Evolutionary conservation across 1,140 invertebrate species (phyloP).

Genomic region (Bradysia coprophila): DNA sequence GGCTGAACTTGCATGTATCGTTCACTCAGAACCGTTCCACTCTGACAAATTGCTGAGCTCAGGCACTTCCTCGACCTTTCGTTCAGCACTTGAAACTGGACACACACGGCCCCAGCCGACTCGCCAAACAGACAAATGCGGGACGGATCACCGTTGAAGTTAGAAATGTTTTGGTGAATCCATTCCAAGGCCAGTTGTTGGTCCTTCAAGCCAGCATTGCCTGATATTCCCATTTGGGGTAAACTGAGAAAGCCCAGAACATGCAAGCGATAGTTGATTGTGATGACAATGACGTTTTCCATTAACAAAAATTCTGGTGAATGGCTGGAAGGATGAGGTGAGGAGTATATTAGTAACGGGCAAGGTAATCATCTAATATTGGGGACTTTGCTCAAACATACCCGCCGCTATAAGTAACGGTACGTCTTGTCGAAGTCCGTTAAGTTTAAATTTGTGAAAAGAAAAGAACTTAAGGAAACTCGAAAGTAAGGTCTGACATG

Average conservation of each 20-base stretch:
- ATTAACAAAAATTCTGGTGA: too few relatives aligned
- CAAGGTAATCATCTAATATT: too few relatives aligned
- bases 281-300: too few relatives aligned
- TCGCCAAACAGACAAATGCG: constrained; percentile 46
- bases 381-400: too few relatives aligned
- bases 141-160: constrained; percentile 45
- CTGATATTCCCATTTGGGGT: constrained; percentile 32
- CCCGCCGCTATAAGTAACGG: too few relatives aligned
- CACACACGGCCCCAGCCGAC: too few relatives aligned
- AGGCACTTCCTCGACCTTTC: constrained; percentile 5
- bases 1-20: neutral
- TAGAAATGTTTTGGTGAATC: constrained; percentile 47
- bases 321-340: too few relatives aligned
- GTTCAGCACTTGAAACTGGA: constrained; percentile 9
- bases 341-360: too few relatives aligned
- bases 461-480: too few relatives aligned
- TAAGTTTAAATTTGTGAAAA: too few relatives aligned
- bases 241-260: constrained; percentile 41
- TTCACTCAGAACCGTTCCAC: constrained; percentile 6
- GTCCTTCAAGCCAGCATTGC: constrained; percentile 58
- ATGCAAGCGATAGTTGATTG: constrained; percentile 42
- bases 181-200: constrained; percentile 51
- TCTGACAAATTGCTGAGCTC: constrained; percentile 12
- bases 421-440: too few relatives aligned
- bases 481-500: too few relatives aligned